Percentiles rank a stretch among this genome's conserved stretches.
Evolutionary conservation across 2,797 vertebrate species (phyloP).

Genomic region (Sternotherus odoratus): DNA sequence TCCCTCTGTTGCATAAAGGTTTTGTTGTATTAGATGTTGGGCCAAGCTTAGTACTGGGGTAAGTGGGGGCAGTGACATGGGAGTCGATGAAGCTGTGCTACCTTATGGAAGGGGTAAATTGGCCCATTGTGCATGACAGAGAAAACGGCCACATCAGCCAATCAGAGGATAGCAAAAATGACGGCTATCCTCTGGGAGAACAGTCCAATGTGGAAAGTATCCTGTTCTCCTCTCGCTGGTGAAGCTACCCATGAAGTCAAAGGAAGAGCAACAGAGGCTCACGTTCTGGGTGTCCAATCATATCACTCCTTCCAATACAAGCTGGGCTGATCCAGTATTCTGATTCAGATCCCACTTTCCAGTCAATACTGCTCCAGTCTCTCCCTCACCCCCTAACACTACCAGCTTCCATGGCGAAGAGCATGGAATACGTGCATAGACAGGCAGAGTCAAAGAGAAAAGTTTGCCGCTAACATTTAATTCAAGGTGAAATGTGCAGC

Average conservation of each 20-base stretch:
- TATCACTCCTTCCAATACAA: neutral
- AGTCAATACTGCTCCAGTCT: rapidly evolving
- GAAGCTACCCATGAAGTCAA: neutral
- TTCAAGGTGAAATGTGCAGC: neutral
- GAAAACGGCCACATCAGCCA: neutral
- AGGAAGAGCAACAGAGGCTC: rapidly evolving
- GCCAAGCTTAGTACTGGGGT: neutral
- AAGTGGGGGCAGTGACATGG: neutral
- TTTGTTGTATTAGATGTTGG: rapidly evolving
- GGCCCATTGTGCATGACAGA: neutral
- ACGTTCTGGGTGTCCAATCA: neutral
- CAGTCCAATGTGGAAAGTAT: rapidly evolving
- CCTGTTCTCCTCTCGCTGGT: neutral
- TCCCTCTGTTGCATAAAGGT: neutral
- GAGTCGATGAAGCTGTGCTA: neutral
- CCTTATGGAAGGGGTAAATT: neutral
- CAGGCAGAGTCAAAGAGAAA: neutral
- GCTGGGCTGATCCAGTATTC: neutral
- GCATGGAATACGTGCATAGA: neutral
- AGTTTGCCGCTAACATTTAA: neutral
- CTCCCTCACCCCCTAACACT: neutral
- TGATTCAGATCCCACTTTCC: neutral
- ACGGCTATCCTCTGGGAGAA: neutral
- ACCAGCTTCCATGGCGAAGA: neutral
- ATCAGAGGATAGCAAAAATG: neutral